These are phyloP conservation scores for Dysmachus trigonus DNA, from an alignment of 2,888 invertebrate genomes.

Conservation along the genomic window DNA sequence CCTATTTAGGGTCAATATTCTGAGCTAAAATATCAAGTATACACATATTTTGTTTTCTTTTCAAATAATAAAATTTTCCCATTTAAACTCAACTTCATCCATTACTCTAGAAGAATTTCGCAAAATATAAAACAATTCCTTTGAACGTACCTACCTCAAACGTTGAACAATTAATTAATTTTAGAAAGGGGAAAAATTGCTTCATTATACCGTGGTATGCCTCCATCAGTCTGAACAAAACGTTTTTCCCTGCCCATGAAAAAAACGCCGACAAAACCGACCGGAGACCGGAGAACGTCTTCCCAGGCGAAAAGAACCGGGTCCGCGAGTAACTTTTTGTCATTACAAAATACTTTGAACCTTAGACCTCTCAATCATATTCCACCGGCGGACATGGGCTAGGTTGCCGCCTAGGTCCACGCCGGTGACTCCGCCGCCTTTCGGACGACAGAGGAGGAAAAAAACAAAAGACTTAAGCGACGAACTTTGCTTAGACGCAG, in stretches of 20 bases:
- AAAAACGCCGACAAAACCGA: neutral
- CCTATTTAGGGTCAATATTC: too few species aligned
- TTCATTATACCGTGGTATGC: neutral
- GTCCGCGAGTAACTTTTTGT: conserved; percentile 14
- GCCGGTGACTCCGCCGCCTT: neutral
- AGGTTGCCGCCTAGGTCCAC: neutral
- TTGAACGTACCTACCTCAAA: neutral
- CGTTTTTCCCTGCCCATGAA: neutral
- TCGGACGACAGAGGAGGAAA: neutral
- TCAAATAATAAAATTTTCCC: neutral
- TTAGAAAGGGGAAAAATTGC: neutral
- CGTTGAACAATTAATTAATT: neutral
- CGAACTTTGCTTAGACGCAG: conserved; percentile 3
- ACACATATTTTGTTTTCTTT: neutral
- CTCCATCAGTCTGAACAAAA: neutral
- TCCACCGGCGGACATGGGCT: neutral
- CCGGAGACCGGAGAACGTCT: neutral
- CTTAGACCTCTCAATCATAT: conserved; percentile 33
- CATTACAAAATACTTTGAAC: conserved; percentile 27
- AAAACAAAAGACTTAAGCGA: neutral
- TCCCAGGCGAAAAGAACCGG: neutral
- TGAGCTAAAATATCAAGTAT: neutral
- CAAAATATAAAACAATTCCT: neutral
- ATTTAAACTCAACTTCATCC: neutral
- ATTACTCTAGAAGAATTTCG: neutral